Base-by-base conservation (phyloP, 1,140 invertebrate species). In the Oncopeltus fasciatus region DNA sequence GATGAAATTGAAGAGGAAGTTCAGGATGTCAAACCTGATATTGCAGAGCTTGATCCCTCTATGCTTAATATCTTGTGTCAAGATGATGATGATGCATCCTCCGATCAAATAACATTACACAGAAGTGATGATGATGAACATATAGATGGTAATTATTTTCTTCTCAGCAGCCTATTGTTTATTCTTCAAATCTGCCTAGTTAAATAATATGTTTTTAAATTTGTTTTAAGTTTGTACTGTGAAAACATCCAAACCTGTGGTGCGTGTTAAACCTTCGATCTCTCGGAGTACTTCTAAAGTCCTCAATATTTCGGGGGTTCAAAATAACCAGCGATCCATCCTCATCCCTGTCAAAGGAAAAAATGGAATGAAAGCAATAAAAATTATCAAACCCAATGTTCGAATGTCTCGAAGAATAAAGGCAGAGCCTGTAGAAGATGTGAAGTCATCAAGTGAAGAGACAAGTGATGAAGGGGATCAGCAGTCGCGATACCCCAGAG, bases 291-390 rank as follows among this genome's bases (percentile, higher is more conserved):
- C 59, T 28, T 29, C 60, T 29, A 58, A 64, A 53, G 65, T 69
- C 12, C 46, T 67, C 18, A 64, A 63, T 28, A 62, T 69, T 2
- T 65, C 68, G 8, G 65, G 67, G 5, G 14, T 66, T n/a, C 60
- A 64, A 38, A 64, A 57, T 38, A 81, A 83, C 69, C 79, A 80
- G 1, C 74, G 83, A 1, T 84, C 83, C 0, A 81, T 87, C 57
- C 72, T 87, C 1, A 70, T 86, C 43, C 84, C 84, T 0, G 78
- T 85, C 1, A 82, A 82, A 59, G 61, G 64, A 16, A 57, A 47
- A 24, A 57, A 67, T 69, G 81, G 84, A 68, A 74, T 84, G 11
- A 78, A 80, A 58, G 81, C 81, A 0, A 83, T 86, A 51, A 86
- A 85, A 72, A 85, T 86, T n/a, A 80, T 87, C 38, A 76, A 68